Percentiles rank a stretch among this genome's conserved stretches.
Conservation (phyloP, 1,140 invertebrate genomes). For the Scaptomyza montana region DNA sequence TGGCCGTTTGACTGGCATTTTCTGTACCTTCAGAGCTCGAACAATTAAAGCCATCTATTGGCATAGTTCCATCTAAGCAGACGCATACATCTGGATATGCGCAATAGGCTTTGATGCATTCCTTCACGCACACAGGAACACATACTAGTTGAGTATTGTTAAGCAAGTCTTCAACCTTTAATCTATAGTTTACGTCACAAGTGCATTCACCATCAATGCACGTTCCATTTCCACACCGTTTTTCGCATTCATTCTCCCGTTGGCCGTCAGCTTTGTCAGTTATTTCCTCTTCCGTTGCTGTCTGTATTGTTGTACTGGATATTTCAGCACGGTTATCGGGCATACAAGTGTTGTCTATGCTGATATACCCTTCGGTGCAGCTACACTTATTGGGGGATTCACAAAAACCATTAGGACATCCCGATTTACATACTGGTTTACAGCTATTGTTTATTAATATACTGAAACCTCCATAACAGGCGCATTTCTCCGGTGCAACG, state of each 20-base stretch:
- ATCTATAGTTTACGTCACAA: slow-evolving; percentile 36
- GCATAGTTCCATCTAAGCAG: slow-evolving; percentile 38
- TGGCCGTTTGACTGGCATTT: neutral
- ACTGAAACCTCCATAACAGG: neutral
- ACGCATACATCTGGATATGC: slow-evolving; percentile 37
- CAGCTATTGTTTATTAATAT: slow-evolving; percentile 8
- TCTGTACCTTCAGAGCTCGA: neutral
- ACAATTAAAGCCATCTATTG: slow-evolving; percentile 31
- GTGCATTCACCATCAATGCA: slow-evolving; percentile 39
- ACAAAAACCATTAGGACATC: slow-evolving; percentile 1
- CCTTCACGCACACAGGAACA: slow-evolving; percentile 43
- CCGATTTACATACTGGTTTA: neutral
- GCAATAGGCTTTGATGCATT: slow-evolving; percentile 54
- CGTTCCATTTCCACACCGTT: slow-evolving; percentile 52
- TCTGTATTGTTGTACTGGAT: neutral
- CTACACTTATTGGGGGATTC: slow-evolving; percentile 12
- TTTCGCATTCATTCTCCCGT: neutral
- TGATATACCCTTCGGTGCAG: slow-evolving; percentile 18
- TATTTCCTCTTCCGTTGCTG: too few relatives aligned
- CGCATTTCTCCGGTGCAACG: slow-evolving; percentile 4
- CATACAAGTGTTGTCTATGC: slow-evolving; percentile 9
- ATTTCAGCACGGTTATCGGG: neutral
- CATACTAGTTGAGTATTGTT: slow-evolving; percentile 22
- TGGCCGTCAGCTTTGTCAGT: neutral
- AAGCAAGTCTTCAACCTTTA: slow-evolving; percentile 8